A percentile compares a stretch with the other conserved stretches of the same genome.
These are phyloP conservation scores for Microtus agrestis DNA, from an alignment of 2,797 vertebrate species.

Conservation along the genomic window DNA sequence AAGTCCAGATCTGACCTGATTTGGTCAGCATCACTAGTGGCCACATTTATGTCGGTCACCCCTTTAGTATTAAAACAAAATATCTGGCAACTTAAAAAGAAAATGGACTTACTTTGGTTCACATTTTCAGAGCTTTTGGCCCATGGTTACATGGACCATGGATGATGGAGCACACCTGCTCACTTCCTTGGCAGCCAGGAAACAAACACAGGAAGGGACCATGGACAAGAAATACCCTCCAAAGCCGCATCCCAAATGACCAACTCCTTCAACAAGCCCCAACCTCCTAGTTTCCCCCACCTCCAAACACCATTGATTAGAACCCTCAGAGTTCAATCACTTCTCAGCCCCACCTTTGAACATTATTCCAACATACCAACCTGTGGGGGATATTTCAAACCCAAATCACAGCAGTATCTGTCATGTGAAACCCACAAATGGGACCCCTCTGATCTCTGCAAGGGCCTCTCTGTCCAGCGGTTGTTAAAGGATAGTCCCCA, in stretches of 20 bases:
- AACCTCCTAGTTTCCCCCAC: neutral
- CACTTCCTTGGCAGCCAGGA: neutral
- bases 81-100: neutral
- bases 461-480: neutral
- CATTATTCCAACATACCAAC: neutral
- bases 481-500: neutral
- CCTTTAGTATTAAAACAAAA: neutral
- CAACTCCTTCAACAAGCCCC: neutral
- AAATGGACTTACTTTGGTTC: neutral
- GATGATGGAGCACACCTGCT: neutral
- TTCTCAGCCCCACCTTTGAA: neutral
- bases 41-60: neutral
- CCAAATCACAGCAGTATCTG: neutral
- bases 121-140: neutral
- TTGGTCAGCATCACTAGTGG: neutral
- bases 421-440: neutral
- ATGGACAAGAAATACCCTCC: neutral
- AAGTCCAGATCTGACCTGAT: neutral
- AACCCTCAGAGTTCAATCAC: neutral
- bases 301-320: neutral
- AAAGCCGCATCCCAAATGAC: neutral
- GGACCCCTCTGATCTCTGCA: neutral
- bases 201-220: neutral
- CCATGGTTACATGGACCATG: neutral
- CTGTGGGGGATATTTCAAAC: neutral